phyloP scores from a whole-genome alignment of 2,113 vertebrate genomes.

The Colistium nudipinnis region DNA sequence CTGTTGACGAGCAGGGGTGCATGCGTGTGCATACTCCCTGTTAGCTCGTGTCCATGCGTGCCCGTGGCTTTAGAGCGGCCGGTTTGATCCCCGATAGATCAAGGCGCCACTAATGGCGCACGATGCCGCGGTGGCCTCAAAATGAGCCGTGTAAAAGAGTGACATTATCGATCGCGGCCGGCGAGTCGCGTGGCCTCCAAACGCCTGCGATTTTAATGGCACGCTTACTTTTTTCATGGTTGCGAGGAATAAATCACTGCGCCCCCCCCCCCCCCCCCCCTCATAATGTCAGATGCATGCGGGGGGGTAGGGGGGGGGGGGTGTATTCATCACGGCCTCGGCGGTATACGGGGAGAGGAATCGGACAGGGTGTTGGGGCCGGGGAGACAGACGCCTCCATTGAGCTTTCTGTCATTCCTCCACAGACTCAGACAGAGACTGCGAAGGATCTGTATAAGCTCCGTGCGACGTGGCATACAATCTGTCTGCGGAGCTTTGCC shows the following conservation, averaged over 20 bases:
- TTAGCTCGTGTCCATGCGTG: conserved; percentile 55
- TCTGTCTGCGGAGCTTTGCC: conserved; percentile 67
- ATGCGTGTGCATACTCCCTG: conserved; percentile 47
- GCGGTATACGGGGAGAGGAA: conserved; percentile 57
- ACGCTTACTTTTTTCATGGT: conserved; percentile 82
- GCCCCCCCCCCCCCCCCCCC: too few relatives aligned
- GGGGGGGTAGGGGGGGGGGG: conserved; percentile 48
- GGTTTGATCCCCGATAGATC: conserved; percentile 68
- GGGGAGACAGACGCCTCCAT: conserved; percentile 74
- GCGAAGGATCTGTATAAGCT: conserved; percentile 77
- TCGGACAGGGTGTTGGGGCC: conserved; percentile 60
- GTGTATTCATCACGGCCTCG: conserved; percentile 71
- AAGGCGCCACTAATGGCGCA: conserved; percentile 75
- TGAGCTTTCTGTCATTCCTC: conserved; percentile 79
- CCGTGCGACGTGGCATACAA: conserved; percentile 67
- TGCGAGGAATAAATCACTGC: conserved; percentile 77
- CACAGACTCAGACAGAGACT: conserved; percentile 65
- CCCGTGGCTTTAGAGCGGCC: conserved; percentile 50
- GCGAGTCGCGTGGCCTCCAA: conserved; percentile 70
- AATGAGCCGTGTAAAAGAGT: conserved; percentile 79
- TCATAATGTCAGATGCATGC: conserved; percentile 81
- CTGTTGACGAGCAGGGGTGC: conserved; percentile 14
- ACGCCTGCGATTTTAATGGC: conserved; percentile 82
- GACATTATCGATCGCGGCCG: conserved; percentile 79
- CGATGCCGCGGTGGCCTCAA: conserved; percentile 74